Conservation (phyloP, 2,113 vertebrate species). For the Prietella phreatophila region DNA sequence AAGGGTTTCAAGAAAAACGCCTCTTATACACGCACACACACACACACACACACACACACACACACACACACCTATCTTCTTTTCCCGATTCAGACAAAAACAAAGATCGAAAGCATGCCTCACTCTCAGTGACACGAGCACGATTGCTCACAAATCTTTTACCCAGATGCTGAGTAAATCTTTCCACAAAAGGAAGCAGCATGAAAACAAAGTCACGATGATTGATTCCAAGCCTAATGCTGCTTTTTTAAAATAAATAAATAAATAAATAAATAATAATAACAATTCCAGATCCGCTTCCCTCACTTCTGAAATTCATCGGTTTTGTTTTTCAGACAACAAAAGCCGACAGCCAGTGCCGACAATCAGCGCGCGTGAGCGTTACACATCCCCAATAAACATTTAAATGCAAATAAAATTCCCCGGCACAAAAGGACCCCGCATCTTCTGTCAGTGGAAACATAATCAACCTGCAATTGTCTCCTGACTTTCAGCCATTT, state of each 20-base stretch:
- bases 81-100: conserved; percentile 4
- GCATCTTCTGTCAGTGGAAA: conserved; percentile 73
- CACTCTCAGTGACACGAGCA: conserved; percentile 4
- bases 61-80: not conserved
- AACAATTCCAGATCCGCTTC: conserved; percentile 67
- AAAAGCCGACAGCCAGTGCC: conserved; percentile 65
- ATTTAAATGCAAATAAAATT: conserved; percentile 79
- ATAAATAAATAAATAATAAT: conserved; percentile 39
- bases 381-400: conserved; percentile 68
- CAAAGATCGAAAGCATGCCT: conserved; percentile 21
- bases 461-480: conserved; percentile 81
- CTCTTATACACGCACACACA: no score
- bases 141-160: not conserved
- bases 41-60: not conserved
- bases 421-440: conserved; percentile 68
- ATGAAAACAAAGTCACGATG: conserved; percentile 46
- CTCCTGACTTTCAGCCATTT: conserved; percentile 67
- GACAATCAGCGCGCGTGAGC: conserved; percentile 74
- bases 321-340: conserved; percentile 62
- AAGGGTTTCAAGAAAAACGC: no score
- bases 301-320: conserved; percentile 64
- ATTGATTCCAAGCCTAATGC: conserved; percentile 67
- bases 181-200: conserved; percentile 28
- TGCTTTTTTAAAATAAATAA: conserved; percentile 35
- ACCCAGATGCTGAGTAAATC: conserved; percentile 21